Percentiles rank a stretch among this genome's conserved stretches.
Evolutionary conservation across 2,797 vertebrate species (phyloP).

Genomic region (Microctenopoma stevenorrisi): DNA sequence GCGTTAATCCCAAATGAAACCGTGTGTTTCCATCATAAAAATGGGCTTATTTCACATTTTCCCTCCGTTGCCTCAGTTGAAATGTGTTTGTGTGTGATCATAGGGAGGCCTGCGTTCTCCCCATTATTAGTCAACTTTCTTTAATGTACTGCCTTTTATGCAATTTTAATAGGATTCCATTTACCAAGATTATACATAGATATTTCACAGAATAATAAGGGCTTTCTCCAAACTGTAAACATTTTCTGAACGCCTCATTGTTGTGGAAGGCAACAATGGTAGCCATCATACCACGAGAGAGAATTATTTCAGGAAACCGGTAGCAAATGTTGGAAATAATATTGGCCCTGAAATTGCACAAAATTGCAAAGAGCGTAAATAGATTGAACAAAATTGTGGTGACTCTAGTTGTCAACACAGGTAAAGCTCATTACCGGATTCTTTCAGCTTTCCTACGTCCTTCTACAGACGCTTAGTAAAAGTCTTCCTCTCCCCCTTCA

Average conservation of each 20-base stretch:
- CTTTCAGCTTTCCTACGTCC: neutral
- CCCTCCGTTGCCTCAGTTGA: constrained; percentile 25
- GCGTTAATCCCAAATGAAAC: constrained; percentile 80
- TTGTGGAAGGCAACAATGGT: neutral
- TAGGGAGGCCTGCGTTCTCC: constrained; percentile 30
- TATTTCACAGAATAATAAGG: constrained; percentile 1
- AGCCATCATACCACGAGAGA: neutral
- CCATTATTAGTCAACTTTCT: constrained; percentile 33
- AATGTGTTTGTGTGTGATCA: constrained; percentile 49
- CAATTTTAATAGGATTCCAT: constrained; percentile 6
- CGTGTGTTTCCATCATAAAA: constrained; percentile 72
- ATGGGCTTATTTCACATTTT: constrained; percentile 58
- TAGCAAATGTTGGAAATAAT: neutral
- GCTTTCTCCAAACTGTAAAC: neutral
- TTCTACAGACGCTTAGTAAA: neutral
- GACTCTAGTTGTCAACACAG: neutral
- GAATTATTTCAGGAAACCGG: constrained; percentile 13
- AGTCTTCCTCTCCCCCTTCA: neutral
- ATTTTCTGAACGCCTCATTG: neutral
- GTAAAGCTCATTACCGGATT: neutral
- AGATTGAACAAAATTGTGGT: constrained; percentile 27
- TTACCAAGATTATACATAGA: constrained; percentile 2
- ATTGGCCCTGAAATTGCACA: neutral
- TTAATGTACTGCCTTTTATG: constrained; percentile 25
- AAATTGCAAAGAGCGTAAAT: constrained; percentile 26